These are phyloP conservation scores for Leucophenga maculata DNA, from an alignment of 2,888 invertebrate genomes.

Conservation along the genomic window DNA sequence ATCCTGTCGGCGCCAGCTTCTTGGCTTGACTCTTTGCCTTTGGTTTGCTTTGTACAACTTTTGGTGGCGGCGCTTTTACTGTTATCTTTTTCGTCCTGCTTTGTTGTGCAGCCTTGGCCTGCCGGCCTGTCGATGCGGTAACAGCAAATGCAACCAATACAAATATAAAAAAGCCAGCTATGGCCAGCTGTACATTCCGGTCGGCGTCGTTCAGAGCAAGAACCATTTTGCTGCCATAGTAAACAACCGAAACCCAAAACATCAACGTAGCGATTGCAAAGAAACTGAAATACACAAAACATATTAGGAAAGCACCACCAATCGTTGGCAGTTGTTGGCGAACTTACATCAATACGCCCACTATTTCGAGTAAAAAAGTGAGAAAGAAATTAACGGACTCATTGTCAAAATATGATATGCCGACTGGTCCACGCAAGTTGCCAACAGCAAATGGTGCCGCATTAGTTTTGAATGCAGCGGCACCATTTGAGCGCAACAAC, in stretches of 20 bases:
- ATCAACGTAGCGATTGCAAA: slow-evolving; percentile 53
- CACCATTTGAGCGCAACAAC: neutral
- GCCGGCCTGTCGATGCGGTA: slow-evolving; percentile 37
- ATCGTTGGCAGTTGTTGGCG: neutral
- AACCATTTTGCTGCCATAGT: slow-evolving; percentile 45
- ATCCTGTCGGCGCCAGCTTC: too few relatives aligned
- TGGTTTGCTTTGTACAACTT: too few relatives aligned
- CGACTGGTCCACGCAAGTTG: slow-evolving; percentile 19
- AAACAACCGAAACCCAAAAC: slow-evolving; percentile 57
- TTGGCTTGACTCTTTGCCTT: too few relatives aligned
- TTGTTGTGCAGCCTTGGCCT: neutral
- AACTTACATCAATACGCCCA: slow-evolving; percentile 48
- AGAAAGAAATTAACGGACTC: slow-evolving; percentile 40
- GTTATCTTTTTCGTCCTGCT: too few relatives aligned
- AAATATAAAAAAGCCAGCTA: slow-evolving; percentile 35
- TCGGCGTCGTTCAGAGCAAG: slow-evolving; percentile 48
- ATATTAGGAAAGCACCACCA: neutral
- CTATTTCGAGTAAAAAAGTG: slow-evolving; percentile 45
- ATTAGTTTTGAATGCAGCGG: neutral
- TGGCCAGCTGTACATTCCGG: slow-evolving; percentile 50
- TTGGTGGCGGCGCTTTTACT: too few relatives aligned
- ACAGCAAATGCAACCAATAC: slow-evolving; percentile 46
- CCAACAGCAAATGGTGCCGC: neutral
- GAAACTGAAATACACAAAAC: slow-evolving; percentile 47
- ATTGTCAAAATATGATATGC: slow-evolving; percentile 31